Percentiles rank a stretch among this genome's conserved stretches.
Evolutionary conservation across 2,113 vertebrate species (phyloP).

Genomic region (Dolichallabes microphthalmus): DNA sequence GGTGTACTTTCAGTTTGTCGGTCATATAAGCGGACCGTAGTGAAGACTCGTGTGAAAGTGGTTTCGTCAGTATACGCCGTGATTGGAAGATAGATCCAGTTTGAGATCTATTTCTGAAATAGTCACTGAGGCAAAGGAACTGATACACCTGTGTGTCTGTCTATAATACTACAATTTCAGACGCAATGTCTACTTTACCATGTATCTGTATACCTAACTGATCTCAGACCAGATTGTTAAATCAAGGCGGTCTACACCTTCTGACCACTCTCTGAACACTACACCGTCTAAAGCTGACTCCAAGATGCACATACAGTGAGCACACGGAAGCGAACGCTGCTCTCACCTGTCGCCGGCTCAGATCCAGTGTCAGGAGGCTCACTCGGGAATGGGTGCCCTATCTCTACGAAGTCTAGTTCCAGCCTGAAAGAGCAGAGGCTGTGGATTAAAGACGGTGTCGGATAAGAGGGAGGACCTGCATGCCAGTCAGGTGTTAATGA

Average conservation of each 20-base stretch:
- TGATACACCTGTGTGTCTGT: neutral
- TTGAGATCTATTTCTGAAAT: neutral
- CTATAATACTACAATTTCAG: neutral
- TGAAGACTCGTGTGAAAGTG: neutral
- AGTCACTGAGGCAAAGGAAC: neutral
- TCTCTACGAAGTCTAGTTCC: conserved; percentile 3
- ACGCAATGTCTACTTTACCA: neutral
- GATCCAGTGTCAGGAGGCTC: conserved; percentile 42
- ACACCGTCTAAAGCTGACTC: neutral
- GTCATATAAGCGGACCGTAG: neutral
- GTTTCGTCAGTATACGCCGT: neutral
- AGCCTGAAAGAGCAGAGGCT: neutral
- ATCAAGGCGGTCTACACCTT: neutral
- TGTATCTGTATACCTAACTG: neutral
- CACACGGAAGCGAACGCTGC: conserved; percentile 12
- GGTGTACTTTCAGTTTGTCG: conserved; percentile 26
- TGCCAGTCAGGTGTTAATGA: conserved; percentile 41
- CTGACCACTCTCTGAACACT: neutral
- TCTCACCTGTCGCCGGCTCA: conserved; percentile 50
- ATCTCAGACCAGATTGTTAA: neutral
- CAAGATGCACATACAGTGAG: conserved; percentile 33
- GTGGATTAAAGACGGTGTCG: neutral
- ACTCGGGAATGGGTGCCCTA: conserved; percentile 30
- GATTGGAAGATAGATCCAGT: conserved; percentile 11
- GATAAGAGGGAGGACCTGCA: neutral